Percentiles rank a stretch among this genome's conserved stretches.
Evolutionary conservation across 2,797 vertebrate genomes (phyloP).

Genomic region (Myotis pilosus): DNA sequence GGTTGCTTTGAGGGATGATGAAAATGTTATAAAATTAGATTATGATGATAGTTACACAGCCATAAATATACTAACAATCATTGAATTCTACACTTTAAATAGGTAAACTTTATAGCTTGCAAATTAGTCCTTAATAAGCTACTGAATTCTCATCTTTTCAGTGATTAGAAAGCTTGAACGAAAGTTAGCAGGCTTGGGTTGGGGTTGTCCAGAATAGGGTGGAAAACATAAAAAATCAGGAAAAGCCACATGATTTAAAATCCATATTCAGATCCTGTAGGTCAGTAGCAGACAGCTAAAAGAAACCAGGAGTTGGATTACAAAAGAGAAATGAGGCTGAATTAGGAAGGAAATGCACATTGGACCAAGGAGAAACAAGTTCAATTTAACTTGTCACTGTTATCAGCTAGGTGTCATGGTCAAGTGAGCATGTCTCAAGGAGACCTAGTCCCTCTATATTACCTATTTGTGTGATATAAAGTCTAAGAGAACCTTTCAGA

Average conservation of each 20-base stretch:
- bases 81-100: background rate
- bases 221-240: background rate
- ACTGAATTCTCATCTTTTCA: background rate
- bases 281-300: background rate
- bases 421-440: background rate
- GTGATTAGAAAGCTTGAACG: background rate
- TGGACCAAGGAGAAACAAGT: background rate
- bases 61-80: background rate
- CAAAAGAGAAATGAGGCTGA: background rate
- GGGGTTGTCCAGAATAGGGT: background rate
- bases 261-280: background rate
- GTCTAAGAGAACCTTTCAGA: background rate
- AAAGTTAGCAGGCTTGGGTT: background rate
- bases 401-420: background rate
- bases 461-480: background rate
- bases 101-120: background rate
- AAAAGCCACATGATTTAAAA: background rate
- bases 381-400: background rate
- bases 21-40: constrained; percentile 53
- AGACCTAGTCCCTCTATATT: background rate
- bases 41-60: background rate
- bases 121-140: background rate
- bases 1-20: background rate
- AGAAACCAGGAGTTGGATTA: background rate
- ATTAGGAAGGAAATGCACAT: background rate